A percentile compares a stretch with the other conserved stretches of the same genome.
Evolutionary conservation across 53 echinoderm and acorn worm genomes (phyloP).

Genomic region (Stichopus horrens): DNA sequence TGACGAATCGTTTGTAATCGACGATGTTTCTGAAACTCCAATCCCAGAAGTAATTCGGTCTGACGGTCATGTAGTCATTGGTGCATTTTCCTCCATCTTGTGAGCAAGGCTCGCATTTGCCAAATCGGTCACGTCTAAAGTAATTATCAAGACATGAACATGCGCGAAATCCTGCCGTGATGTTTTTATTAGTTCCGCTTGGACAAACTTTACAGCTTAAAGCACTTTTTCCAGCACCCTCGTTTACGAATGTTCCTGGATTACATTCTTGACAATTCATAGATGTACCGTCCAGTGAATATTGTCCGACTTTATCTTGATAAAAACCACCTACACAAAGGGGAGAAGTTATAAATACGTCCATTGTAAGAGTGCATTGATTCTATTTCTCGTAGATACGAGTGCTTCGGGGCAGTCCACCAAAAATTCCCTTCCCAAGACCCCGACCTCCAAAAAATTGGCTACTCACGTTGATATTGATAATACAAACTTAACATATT

Average conservation of each 20-base stretch:
- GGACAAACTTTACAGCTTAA: conserved; percentile 49
- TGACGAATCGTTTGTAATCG: conserved; percentile 13
- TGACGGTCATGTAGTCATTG: conserved; percentile 18
- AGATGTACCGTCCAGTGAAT: neutral
- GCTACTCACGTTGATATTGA: too few species aligned
- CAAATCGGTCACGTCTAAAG: conserved; percentile 42
- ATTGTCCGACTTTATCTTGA: conserved; percentile 38
- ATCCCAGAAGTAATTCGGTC: conserved; percentile 47
- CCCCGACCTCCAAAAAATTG: too few species aligned
- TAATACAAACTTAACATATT: too few species aligned
- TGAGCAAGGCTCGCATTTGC: conserved; percentile 37
- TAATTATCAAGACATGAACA: conserved; percentile 44
- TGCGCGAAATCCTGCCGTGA: conserved; percentile 43
- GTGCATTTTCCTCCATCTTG: conserved; percentile 25
- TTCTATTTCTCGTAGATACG: too few species aligned
- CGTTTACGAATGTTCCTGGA: conserved; percentile 40
- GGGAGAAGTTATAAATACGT: neutral
- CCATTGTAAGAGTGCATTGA: too few species aligned
- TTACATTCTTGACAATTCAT: conserved; percentile 45
- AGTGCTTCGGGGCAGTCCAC: too few species aligned
- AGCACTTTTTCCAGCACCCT: conserved; percentile 6
- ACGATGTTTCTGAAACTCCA: conserved; percentile 37
- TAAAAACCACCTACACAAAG: conserved; percentile 31
- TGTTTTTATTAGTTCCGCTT: conserved; percentile 33
- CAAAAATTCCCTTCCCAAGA: too few species aligned